Base-by-base conservation (phyloP, 2,797 vertebrate species). In the Odontamblyopus rebecca region DNA sequence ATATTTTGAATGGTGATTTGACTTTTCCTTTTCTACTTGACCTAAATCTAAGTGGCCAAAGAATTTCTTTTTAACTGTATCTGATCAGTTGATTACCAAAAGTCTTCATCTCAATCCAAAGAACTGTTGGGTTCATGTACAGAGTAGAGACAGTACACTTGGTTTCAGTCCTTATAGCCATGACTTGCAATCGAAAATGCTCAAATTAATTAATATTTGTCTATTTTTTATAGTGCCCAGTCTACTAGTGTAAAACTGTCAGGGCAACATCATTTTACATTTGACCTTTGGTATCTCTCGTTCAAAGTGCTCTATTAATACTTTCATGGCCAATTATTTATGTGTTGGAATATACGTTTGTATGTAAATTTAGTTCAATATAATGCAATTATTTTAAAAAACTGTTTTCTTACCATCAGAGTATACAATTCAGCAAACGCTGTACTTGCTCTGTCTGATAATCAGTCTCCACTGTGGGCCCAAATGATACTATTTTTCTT, bases 401-500 rank as follows among this genome's bases (percentile, higher is more conserved):
- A 19, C 51, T 2, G 51, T n/a, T 53, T 26, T 9, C n/a, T 56
- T 44, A 12, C 72, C 32, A 72, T 35, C 32, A 71, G 68, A 35
- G 73, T 65, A 76, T 77, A 13, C 2, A 13, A 44, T 44, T 44
- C 41, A 44, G 13, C 44, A 4, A 48, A 48, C 0, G 13, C 13
- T 48, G 1, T 48, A 48, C 44, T 9, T 48, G 13, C 2, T 67
- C 79, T 68, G 69, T 69, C 61, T 13, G 41, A 60, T 8, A 53
- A 68, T 29, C 50, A 51, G 71, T 30, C 60, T 74, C 73, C 83
- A 57, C 72, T 67, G 69, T 12, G 59, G 73, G 44, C 78, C 68
- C 71, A 75, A 85, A 87, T 71, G 27, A 85, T 80, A 80, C 70
- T 56, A 53, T 84, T 75, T n/a, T 9, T 80, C 81, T 78, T 83